Conservation (phyloP, 2,113 vertebrate species). For the Hippocampus comes region DNA sequence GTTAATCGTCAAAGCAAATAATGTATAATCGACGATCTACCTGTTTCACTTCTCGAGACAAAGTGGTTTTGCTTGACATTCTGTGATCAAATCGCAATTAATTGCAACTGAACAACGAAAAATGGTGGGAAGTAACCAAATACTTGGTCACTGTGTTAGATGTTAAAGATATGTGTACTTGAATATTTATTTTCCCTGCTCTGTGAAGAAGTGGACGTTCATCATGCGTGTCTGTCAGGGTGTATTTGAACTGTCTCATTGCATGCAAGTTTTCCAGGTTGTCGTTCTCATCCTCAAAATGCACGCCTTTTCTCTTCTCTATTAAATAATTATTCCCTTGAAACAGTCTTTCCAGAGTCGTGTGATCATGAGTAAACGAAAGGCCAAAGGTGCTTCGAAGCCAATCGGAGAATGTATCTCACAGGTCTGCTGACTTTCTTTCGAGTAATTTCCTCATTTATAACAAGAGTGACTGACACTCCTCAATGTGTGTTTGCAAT, state of each 20-base stretch:
- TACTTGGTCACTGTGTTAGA: neutral
- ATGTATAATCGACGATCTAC: neutral
- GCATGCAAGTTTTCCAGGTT: neutral
- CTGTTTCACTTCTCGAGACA: neutral
- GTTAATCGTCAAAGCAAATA: neutral
- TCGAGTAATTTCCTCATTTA: neutral
- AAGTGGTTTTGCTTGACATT: neutral
- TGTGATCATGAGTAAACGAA: constrained; percentile 72
- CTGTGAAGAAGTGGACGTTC: too few relatives aligned
- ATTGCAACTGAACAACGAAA: neutral
- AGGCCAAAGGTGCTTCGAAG: constrained; percentile 61
- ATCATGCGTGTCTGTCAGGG: too few relatives aligned
- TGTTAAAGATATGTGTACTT: neutral
- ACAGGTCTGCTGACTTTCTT: constrained; percentile 72
- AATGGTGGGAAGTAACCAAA: neutral
- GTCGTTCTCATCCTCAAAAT: neutral
- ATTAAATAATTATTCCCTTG: neutral
- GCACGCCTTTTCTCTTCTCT: neutral
- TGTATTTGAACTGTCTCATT: neutral
- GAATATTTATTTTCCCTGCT: too few relatives aligned
- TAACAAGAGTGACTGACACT: neutral
- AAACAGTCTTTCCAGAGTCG: neutral
- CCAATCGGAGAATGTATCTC: constrained; percentile 74
- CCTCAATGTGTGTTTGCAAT: neutral
- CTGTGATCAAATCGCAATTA: neutral